A percentile compares a stretch with the other conserved stretches of the same genome.
Evolutionary conservation across 2,888 invertebrate genomes (phyloP).

Genomic region (Thecocarcelia acutangulata): DNA sequence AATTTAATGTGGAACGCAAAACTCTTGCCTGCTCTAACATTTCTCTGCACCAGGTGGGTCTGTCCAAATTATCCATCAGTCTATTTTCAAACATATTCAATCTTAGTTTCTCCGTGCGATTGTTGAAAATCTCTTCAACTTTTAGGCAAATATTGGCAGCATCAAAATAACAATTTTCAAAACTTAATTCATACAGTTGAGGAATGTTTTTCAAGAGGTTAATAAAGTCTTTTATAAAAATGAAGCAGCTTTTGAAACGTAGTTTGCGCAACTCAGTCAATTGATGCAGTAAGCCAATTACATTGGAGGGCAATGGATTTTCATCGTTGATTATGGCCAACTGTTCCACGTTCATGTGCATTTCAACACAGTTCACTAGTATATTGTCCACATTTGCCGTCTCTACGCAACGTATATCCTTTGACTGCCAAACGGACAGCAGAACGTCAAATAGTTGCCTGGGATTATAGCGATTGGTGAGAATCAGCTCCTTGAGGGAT

Average conservation of each 20-base stretch:
- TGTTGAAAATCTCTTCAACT: slow-evolving; percentile 4
- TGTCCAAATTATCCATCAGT: slow-evolving; percentile 25
- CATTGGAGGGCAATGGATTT: slow-evolving; percentile 35
- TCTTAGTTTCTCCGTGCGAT: slow-evolving; percentile 42
- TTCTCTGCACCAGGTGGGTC: neutral
- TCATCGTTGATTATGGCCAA: slow-evolving; percentile 53
- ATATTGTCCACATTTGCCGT: slow-evolving; percentile 54
- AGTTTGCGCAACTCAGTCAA: slow-evolving; percentile 46
- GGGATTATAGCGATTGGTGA: slow-evolving; percentile 56
- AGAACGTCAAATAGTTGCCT: slow-evolving; percentile 56
- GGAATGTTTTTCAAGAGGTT: slow-evolving; percentile 32
- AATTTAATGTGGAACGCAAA: neutral
- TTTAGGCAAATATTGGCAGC: slow-evolving; percentile 14
- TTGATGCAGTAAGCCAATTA: slow-evolving; percentile 21
- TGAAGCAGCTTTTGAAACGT: slow-evolving; percentile 44
- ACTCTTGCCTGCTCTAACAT: slow-evolving; percentile 1
- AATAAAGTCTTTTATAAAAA: slow-evolving; percentile 17
- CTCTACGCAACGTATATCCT: slow-evolving; percentile 47
- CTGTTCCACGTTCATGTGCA: slow-evolving; percentile 51
- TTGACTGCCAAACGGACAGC: slow-evolving; percentile 37
- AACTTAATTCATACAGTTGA: slow-evolving; percentile 55
- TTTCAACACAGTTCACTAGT: slow-evolving; percentile 53
- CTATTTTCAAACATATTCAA: slow-evolving; percentile 57
- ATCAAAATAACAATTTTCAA: slow-evolving; percentile 57
- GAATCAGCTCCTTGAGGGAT: slow-evolving; percentile 47